These are phyloP conservation scores for Macquaria australasica DNA, from an alignment of 2,113 vertebrate species.

Conservation along the genomic window DNA sequence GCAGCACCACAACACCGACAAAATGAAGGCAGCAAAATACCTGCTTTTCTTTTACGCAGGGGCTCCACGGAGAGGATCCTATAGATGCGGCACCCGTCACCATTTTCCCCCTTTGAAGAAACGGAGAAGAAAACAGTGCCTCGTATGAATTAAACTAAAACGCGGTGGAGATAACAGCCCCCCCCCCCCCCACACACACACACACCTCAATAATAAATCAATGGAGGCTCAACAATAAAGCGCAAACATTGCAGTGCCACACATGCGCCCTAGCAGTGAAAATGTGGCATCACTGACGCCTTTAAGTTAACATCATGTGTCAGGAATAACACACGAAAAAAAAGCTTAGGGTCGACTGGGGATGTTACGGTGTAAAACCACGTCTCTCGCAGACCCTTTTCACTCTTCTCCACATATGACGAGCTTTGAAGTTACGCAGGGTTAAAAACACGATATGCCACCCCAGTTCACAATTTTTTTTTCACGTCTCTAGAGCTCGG, in stretches of 20 bases:
- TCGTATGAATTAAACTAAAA: slow-evolving; percentile 23
- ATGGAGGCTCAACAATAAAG: slow-evolving; percentile 48
- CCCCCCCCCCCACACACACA: too few species aligned
- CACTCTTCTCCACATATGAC: background rate
- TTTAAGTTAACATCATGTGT: slow-evolving; percentile 28
- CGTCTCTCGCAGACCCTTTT: slow-evolving; percentile 3
- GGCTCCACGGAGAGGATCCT: slow-evolving; percentile 62
- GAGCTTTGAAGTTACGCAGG: slow-evolving; percentile 53
- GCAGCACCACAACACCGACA: slow-evolving; percentile 48
- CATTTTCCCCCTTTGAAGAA: slow-evolving; percentile 42
- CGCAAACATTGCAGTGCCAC: slow-evolving; percentile 53
- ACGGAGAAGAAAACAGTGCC: slow-evolving; percentile 26
- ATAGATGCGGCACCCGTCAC: slow-evolving; percentile 65
- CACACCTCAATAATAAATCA: slow-evolving; percentile 1
- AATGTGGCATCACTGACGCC: slow-evolving; percentile 50
- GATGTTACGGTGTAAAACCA: background rate
- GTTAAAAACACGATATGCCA: slow-evolving; percentile 2
- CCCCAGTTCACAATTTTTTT: background rate
- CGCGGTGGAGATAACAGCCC: background rate
- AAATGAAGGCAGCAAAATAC: slow-evolving; percentile 55
- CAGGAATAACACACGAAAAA: background rate
- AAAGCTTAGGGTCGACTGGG: background rate
- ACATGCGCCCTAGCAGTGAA: slow-evolving; percentile 36
- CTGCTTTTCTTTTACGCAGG: slow-evolving; percentile 44
- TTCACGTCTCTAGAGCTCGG: background rate